phyloP scores from a whole-genome alignment of 1,140 invertebrate species.

The Paralvinella palmiformis region DNA sequence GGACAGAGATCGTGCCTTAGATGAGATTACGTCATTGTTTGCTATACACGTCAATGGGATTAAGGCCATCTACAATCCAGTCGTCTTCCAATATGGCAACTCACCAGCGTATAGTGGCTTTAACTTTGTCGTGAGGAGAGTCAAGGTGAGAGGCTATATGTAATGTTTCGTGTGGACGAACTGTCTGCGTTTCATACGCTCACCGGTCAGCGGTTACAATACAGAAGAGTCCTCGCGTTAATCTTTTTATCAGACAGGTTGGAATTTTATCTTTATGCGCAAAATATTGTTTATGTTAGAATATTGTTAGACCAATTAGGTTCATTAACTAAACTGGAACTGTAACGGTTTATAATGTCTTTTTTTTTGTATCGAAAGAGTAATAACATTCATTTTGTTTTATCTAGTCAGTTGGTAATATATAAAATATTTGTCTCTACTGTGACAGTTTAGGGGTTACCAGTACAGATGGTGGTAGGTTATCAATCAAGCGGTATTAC shows the following conservation, averaged over 20 bases:
- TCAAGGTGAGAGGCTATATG: slow-evolving; percentile 63
- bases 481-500: background rate
- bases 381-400: background rate
- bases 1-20: slow-evolving; percentile 47
- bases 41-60: slow-evolving; percentile 97
- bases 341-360: background rate
- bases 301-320: too few species aligned
- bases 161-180: too few species aligned
- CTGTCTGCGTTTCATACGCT: background rate
- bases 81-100: slow-evolving; percentile 65
- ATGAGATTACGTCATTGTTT: slow-evolving; percentile 95
- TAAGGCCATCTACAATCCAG: slow-evolving; percentile 94
- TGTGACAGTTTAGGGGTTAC: background rate
- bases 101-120: slow-evolving; percentile 88
- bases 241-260: background rate
- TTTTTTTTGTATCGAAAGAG: background rate
- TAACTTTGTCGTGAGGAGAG: slow-evolving; percentile 95
- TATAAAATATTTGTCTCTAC: background rate
- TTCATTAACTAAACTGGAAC: too few species aligned
- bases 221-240: too few species aligned
- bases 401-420: background rate
- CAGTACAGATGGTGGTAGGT: background rate
- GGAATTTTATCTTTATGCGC: too few species aligned
- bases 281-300: too few species aligned
- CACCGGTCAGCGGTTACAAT: background rate